Base-by-base conservation (phyloP, 2,888 invertebrate genomes). In the Drosophila demipolita region DNA sequence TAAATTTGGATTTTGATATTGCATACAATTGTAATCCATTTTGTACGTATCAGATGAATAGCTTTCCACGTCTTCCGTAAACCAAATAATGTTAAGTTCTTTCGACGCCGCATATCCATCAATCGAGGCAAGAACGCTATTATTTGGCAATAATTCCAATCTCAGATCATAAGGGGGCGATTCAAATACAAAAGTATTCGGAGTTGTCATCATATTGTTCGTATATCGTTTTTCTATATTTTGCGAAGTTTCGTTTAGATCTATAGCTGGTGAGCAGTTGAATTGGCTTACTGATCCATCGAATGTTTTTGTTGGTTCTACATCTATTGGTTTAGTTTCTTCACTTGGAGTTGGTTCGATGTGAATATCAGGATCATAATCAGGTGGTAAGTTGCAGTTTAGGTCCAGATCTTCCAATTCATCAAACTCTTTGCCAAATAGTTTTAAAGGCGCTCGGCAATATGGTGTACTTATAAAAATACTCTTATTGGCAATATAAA, bases 1-100 rank as follows among this genome's bases (percentile, higher is more conserved):
- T 8, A 92, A 40, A 36, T 75, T 75, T 1, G 89, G 89, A 5
- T 62, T 58, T 2, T 64, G 73, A 60, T 91, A 91, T 6, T 64
- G 64, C 77, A 82, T 85, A 12, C 92, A 92, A 26, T 84, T 86
- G 58, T 91, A 91, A 58, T 91, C 85, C 0, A 82, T 48, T 1
- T 78, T 42, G 0, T 66, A 55, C 1, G 72, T 64, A 6, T 52
- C 58, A 3, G 68, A 62, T 2, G 23, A 29, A 36, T 49, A 8
- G 12, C 3, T 26, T 3, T 75, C 78, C 0, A 49, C 2, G 1
- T 80, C 60, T 12, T 92, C 90, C 20, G 88, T 90, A 57, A 91
- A 92, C 92, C 92, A 92, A 52, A 92, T 84, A 2, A 92, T 86
- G 33, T 88, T 88, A 1, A 90, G 52, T 6, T 71, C 60, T n/a